Conservation (phyloP, 2,888 invertebrate genomes). For the Euzophera pinguis region DNA sequence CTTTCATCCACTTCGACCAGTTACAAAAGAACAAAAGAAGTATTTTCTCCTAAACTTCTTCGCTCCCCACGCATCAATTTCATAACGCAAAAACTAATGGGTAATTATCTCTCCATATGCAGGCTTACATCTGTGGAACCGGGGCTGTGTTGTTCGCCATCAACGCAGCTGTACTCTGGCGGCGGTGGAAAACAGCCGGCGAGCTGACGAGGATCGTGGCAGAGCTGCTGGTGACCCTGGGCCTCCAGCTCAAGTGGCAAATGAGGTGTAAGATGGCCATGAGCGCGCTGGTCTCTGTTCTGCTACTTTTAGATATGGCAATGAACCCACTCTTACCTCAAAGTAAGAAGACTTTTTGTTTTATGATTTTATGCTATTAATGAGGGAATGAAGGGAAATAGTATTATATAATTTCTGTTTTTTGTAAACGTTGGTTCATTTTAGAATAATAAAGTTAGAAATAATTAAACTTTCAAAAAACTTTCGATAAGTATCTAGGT, state of each 20-base stretch:
- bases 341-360: background rate
- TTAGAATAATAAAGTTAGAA: no score
- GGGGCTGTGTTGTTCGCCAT: slow-evolving; percentile 41
- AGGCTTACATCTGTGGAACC: slow-evolving; percentile 46
- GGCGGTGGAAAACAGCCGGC: slow-evolving; percentile 41
- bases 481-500: no score
- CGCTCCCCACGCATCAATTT: no score
- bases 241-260: slow-evolving; percentile 44
- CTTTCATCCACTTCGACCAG: no score
- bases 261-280: slow-evolving; percentile 39
- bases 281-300: slow-evolving; percentile 29
- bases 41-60: no score
- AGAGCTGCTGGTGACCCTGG: slow-evolving; percentile 45
- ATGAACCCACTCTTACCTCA: background rate
- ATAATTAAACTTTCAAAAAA: no score
- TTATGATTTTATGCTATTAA: no score
- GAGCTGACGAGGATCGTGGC: slow-evolving; percentile 48
- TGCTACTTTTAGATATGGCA: slow-evolving; percentile 32
- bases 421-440: no score
- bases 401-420: no score
- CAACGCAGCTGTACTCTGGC: slow-evolving; percentile 45
- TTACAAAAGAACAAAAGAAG: no score
- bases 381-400: no score
- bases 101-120: background rate
- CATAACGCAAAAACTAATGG: background rate